Percentiles rank a stretch among this genome's conserved stretches.
Evolutionary conservation across 2,797 vertebrate species (phyloP).

Genomic region (Clamator glandarius): DNA sequence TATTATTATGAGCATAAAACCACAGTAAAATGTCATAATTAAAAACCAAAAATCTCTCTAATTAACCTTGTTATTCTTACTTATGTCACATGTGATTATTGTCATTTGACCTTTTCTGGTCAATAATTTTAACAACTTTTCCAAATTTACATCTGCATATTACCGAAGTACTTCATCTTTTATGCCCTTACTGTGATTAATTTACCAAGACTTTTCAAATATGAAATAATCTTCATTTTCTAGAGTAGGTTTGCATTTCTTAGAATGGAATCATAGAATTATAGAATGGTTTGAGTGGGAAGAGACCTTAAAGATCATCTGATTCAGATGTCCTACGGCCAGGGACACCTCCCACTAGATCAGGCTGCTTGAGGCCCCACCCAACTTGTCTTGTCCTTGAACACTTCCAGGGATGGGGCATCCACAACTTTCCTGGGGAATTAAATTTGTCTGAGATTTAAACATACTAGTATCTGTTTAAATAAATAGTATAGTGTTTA

Average conservation of each 20-base stretch:
- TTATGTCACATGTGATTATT: not conserved
- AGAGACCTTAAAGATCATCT: too few species aligned
- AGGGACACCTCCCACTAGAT: too few species aligned
- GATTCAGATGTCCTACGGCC: too few species aligned
- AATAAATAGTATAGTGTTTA: not conserved
- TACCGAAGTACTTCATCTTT: not conserved
- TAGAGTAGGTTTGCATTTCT: not conserved
- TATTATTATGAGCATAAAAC: not conserved
- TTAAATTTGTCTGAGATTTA: not conserved
- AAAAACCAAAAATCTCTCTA: not conserved
- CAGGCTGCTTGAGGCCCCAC: too few species aligned
- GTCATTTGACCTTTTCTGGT: not conserved
- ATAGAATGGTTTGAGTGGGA: too few species aligned
- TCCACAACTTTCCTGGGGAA: too few species aligned
- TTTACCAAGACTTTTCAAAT: slow-evolving; percentile 17
- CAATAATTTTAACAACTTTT: slow-evolving; percentile 8
- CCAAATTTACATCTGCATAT: not conserved
- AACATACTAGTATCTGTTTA: not conserved
- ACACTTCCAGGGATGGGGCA: too few species aligned
- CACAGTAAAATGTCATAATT: not conserved
- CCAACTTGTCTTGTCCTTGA: too few species aligned
- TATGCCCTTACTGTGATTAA: not conserved
- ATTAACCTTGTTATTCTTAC: not conserved
- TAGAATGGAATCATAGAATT: too few species aligned
- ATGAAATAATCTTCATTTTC: not conserved